Evolutionary conservation across 2,113 vertebrate species (phyloP), one percentile per base, ranked within the genome.

Genomic region (Cnemophilus loriae): DNA sequence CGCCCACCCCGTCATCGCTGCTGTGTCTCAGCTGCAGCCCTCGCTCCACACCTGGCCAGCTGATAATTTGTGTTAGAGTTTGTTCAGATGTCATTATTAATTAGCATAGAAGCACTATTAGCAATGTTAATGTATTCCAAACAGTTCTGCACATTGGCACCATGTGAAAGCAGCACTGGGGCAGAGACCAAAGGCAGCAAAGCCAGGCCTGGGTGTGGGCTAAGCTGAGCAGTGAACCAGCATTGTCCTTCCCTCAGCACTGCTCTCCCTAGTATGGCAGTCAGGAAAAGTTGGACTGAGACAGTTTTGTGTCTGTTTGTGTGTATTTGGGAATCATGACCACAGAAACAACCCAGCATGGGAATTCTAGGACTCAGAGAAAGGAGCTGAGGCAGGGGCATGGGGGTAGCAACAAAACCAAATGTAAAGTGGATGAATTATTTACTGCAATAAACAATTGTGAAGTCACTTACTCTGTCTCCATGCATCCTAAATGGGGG

Each of bases 391-490:
- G 70, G 26, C 8, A 50, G 50, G 68, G 69, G 53, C 35, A 30
- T 18, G 35, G 44, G 83, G 79, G 74, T 47, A 88, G 74, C 93
- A 91, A 96, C 91, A 93, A 95, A 97, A 50, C 5, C 42, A 85
- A 95, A 96, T 81, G 88, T 93, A 97, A 97, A 96, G 95, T 70
- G 70, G 95, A 95, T 97, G 89, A 98, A 97, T 97, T 97, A 97
- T 98, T 97, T 98, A 97, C 96, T 95, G 96, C 96, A 95, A 95
- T 94, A 97, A 98, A 97, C 97, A 97, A 95, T 91, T 95, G 92
- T 32, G 76, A 94, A 97, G 96, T 98, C 95, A 88, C 95, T 97
- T 94, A 96, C 90, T 95, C 92, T 96, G 93, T 68, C 96, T 96
- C 33, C 49, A 80, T 87, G 95, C 95, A 97, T 96, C 96, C 97